phyloP scores from a whole-genome alignment of 2,113 vertebrate genomes.

The Antechinus flavipes region DNA sequence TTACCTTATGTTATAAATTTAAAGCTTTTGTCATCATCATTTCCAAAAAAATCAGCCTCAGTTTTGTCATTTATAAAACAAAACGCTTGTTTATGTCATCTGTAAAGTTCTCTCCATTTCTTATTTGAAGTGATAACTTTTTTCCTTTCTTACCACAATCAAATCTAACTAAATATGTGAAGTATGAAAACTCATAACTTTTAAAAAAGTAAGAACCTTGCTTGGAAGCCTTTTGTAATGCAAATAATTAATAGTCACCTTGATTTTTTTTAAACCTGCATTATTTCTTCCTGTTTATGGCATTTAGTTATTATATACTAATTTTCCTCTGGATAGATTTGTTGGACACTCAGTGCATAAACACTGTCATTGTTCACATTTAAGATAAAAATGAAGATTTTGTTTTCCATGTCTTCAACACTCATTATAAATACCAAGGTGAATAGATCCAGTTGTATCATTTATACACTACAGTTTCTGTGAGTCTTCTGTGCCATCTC shows the following conservation, averaged over 20 bases:
- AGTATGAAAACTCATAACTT: not conserved
- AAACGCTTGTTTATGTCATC: not conserved
- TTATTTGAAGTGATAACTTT: not conserved
- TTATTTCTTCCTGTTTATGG: not conserved
- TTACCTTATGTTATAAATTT: not conserved
- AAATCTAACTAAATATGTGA: not conserved
- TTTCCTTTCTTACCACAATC: not conserved
- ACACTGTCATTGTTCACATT: not conserved
- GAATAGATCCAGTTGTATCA: not conserved
- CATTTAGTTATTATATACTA: constrained; percentile 6
- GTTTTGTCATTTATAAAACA: not conserved
- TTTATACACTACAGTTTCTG: not conserved
- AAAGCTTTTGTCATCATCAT: not conserved
- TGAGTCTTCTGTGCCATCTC: not conserved
- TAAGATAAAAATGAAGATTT: constrained; percentile 27
- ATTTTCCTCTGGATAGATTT: constrained; percentile 3
- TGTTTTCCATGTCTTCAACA: not conserved
- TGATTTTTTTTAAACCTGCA: not conserved
- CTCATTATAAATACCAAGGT: not conserved
- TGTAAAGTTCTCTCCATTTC: not conserved
- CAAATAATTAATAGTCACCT: not conserved
- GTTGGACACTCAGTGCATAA: not conserved
- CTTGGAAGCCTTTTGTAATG: not conserved
- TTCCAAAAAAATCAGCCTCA: not conserved
- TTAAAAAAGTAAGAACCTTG: not conserved